A percentile compares a stretch with the other conserved stretches of the same genome.
Evolutionary conservation across 1,140 invertebrate genomes (phyloP).

Genomic region (Lutraria rhynchaena): DNA sequence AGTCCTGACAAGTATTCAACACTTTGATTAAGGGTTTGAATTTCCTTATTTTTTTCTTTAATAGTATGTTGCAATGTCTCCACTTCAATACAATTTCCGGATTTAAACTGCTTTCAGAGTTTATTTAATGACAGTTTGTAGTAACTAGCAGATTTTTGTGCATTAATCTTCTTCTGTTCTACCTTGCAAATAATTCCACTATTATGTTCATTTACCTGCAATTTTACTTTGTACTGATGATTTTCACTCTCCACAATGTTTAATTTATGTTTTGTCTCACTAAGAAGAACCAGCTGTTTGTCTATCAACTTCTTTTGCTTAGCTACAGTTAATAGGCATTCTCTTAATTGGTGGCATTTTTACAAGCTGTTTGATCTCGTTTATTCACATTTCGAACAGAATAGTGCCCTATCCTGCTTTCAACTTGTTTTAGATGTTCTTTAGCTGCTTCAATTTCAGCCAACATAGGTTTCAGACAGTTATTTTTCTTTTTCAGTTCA

Average conservation of each 20-base stretch:
- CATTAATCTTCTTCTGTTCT: background rate
- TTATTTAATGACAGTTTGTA: background rate
- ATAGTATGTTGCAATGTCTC: background rate
- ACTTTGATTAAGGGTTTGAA: background rate
- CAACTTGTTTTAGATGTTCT: background rate
- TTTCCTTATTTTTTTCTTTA: constrained; percentile 1
- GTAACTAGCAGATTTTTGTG: constrained; percentile 2
- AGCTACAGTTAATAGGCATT: too few relatives aligned
- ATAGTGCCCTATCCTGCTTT: constrained; percentile 34
- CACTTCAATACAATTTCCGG: background rate
- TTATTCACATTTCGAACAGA: constrained; percentile 49
- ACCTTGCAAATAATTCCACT: too few relatives aligned
- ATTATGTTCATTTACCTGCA: too few relatives aligned
- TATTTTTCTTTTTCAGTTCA: background rate
- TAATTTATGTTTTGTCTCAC: too few relatives aligned
- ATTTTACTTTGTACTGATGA: too few relatives aligned
- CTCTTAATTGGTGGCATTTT: too few relatives aligned
- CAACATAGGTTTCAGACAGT: background rate
- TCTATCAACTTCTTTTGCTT: too few relatives aligned
- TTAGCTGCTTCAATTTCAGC: background rate
- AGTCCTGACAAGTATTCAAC: background rate
- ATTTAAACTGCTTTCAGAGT: background rate
- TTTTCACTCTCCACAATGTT: too few relatives aligned
- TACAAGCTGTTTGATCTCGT: constrained; percentile 26
- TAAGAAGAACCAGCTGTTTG: too few relatives aligned